A percentile compares a stretch with the other conserved stretches of the same genome.
Evolutionary conservation across 2,888 invertebrate genomes (phyloP).

Genomic region (Alloscopus bannaensis): DNA sequence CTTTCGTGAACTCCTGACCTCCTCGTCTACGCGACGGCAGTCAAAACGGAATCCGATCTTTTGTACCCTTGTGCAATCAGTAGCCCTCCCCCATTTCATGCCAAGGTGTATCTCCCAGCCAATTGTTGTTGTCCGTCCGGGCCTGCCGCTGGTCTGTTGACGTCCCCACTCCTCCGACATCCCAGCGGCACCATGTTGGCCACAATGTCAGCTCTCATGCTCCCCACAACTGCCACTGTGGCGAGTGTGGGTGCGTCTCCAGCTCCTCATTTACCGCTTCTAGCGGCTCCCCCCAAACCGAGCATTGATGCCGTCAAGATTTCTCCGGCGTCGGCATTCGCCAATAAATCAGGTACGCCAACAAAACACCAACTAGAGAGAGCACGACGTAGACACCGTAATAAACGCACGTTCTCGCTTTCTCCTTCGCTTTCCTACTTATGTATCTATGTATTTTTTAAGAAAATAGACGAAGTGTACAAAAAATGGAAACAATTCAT

Average conservation of each 20-base stretch:
- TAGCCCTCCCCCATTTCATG: conserved; percentile 72
- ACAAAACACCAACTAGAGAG: too few species aligned
- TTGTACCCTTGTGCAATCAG: conserved; percentile 67
- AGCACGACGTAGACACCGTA: too few species aligned
- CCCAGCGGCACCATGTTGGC: conserved; percentile 73
- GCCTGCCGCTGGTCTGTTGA: conserved; percentile 73
- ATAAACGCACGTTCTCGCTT: too few species aligned
- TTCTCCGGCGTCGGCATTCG: conserved; percentile 7
- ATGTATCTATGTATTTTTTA: too few species aligned
- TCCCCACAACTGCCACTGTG: conserved; percentile 72
- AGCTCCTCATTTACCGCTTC: conserved; percentile 67
- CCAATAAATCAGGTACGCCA: conserved; percentile 65
- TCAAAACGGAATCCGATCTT: conserved; percentile 73
- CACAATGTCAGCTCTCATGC: conserved; percentile 73
- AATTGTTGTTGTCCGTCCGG: conserved; percentile 74
- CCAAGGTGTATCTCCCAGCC: conserved; percentile 74
- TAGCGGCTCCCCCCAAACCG: conserved; percentile 41
- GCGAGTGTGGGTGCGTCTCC: conserved; percentile 69
- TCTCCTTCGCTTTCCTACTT: too few species aligned
- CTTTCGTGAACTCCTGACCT: too few species aligned
- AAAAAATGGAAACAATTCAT: too few species aligned
- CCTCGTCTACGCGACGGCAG: too few species aligned
- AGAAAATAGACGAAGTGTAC: too few species aligned
- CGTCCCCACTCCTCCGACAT: conserved; percentile 72
- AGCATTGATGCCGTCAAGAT: conserved; percentile 27